A percentile compares a stretch with the other conserved stretches of the same genome.
Evolutionary conservation across 2,797 vertebrate genomes (phyloP).

Genomic region (Chanos chanos): DNA sequence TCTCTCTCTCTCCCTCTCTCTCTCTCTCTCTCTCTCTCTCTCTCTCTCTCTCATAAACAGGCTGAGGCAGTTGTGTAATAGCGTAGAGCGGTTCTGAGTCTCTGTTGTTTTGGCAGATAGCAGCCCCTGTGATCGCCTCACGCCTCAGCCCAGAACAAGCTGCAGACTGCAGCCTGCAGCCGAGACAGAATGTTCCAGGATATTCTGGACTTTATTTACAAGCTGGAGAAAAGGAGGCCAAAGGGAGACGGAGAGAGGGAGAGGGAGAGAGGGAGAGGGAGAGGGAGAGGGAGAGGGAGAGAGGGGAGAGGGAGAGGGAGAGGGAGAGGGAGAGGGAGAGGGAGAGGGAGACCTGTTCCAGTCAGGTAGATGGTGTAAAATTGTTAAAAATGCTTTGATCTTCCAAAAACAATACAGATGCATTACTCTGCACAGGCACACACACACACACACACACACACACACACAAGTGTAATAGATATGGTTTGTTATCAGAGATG

Average conservation of each 20-base stretch:
- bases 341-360: too few species aligned
- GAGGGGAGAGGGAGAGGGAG: background rate
- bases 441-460: too few species aligned
- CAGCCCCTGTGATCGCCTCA: constrained; percentile 32
- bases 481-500: too few species aligned
- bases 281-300: background rate
- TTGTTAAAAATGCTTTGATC: too few species aligned
- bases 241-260: background rate
- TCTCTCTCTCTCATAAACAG: constrained; percentile 1
- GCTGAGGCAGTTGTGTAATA: constrained; percentile 26
- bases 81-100: constrained; percentile 10
- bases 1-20: background rate
- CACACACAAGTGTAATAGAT: too few species aligned
- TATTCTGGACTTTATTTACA: constrained; percentile 52
- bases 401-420: too few species aligned
- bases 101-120: constrained; percentile 40
- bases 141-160: constrained; percentile 6
- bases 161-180: constrained; percentile 7
- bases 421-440: too few species aligned
- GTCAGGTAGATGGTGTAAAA: too few species aligned
- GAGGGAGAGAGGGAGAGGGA: background rate
- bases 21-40: constrained; percentile 6
- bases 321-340: too few species aligned
- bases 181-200: constrained; percentile 50
- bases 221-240: constrained; percentile 2